Evolutionary conservation across 2,113 vertebrate species (phyloP).

Genomic region (Mus spicilegus): DNA sequence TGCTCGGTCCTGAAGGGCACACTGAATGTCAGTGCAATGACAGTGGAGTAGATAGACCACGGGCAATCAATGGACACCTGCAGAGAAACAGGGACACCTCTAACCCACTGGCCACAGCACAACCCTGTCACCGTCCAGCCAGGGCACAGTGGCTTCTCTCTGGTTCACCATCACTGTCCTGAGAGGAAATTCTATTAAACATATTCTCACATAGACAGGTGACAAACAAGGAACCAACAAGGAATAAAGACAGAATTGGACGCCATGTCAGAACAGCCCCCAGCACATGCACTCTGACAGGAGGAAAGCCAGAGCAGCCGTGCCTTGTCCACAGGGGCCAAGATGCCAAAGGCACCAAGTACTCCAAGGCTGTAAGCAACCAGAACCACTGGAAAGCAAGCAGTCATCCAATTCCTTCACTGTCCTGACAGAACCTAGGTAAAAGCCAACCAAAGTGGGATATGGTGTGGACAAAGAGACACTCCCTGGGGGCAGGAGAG

Average conservation of each 20-base stretch:
- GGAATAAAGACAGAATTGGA: background rate
- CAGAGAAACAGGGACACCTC: conserved; percentile 1
- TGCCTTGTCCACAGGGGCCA: fast-evolving
- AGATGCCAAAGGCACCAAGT: fast-evolving
- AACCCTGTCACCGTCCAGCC: background rate
- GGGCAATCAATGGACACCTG: conserved; percentile 99
- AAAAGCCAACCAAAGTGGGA: background rate
- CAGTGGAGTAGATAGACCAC: conserved; percentile 98
- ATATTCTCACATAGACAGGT: background rate
- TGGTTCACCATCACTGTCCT: too few species aligned
- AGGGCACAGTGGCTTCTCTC: background rate
- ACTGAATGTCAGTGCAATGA: conserved; percentile 96
- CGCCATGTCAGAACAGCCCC: fast-evolving
- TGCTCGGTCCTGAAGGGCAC: conserved; percentile 96
- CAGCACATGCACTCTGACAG: fast-evolving
- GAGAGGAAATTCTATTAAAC: background rate
- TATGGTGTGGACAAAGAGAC: fast-evolving
- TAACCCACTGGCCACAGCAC: background rate
- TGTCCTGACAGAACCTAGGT: background rate
- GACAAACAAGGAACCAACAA: background rate
- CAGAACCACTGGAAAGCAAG: background rate
- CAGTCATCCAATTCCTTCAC: background rate
- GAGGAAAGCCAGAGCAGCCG: background rate
- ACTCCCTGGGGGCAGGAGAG: background rate
- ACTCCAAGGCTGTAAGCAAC: background rate